phyloP scores from a whole-genome alignment of 1,140 invertebrate genomes.

The Papilio polyxenes region DNA sequence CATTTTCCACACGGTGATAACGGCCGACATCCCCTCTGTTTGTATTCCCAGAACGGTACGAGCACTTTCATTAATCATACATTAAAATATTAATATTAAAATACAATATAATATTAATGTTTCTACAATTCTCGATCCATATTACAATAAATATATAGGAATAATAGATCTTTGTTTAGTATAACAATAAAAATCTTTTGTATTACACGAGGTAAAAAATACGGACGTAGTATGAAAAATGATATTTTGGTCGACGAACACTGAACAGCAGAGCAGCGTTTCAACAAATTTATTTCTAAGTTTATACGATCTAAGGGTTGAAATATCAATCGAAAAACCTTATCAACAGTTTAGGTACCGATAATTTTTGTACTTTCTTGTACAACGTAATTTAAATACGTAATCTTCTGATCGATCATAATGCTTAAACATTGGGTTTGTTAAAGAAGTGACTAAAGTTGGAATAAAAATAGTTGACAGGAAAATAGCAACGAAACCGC shows the following conservation, averaged over 20 bases:
- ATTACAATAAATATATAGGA: background rate
- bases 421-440: background rate
- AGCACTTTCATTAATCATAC: slow-evolving; percentile 28
- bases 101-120: too few species aligned
- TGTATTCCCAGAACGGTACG: background rate
- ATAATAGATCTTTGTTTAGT: slow-evolving; percentile 6
- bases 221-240: background rate
- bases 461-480: background rate
- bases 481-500: background rate
- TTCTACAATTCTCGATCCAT: background rate
- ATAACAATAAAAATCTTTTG: background rate
- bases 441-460: background rate
- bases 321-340: too few species aligned
- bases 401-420: background rate
- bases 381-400: too few species aligned
- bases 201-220: background rate
- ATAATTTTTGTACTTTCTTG: background rate
- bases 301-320: too few species aligned
- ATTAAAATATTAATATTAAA: slow-evolving; percentile 32
- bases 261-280: background rate
- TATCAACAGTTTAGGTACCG: too few species aligned
- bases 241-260: too few species aligned
- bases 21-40: background rate
- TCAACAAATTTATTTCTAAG: background rate
- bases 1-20: slow-evolving; percentile 4